These are phyloP conservation scores for Mesorhabditis sp. DNA, from an alignment of 2,888 invertebrate genomes.

Conservation along the genomic window DNA sequence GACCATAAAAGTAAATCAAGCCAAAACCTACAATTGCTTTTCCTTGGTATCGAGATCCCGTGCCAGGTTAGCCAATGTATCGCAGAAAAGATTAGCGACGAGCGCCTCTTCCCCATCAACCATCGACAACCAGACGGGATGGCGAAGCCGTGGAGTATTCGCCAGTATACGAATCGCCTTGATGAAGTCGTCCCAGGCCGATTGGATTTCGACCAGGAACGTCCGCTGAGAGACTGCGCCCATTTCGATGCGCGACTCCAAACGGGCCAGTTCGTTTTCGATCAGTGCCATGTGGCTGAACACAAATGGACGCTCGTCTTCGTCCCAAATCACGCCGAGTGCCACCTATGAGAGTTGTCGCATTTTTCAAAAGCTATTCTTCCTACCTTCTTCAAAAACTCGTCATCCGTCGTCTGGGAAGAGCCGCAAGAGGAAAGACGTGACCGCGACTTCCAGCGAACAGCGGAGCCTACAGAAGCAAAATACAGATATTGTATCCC, in stretches of 20 bases:
- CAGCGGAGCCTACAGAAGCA: conserved; percentile 4
- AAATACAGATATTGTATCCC: neutral
- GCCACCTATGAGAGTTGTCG: conserved; percentile 22
- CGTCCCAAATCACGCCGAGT: neutral
- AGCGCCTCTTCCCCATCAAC: conserved; percentile 21
- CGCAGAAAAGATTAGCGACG: conserved; percentile 39
- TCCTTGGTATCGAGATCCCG: conserved; percentile 39
- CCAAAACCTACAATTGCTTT: conserved; percentile 46
- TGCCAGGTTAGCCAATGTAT: conserved; percentile 36
- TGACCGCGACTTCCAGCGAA: conserved; percentile 18
- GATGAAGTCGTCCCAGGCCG: conserved; percentile 39
- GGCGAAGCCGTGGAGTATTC: conserved; percentile 40
- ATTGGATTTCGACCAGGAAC: conserved; percentile 37
- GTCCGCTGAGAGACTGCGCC: conserved; percentile 29
- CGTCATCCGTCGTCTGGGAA: conserved; percentile 24
- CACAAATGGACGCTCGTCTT: neutral
- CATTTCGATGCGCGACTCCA: conserved; percentile 33
- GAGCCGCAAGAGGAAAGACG: conserved; percentile 29
- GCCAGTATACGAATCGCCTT: conserved; percentile 38
- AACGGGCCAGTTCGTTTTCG: conserved; percentile 40
- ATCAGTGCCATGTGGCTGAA: conserved; percentile 50
- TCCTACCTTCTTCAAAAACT: conserved; percentile 6
- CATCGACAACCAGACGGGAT: conserved; percentile 48
- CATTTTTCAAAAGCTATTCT: neutral
- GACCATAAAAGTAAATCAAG: too few relatives aligned